phyloP scores from a whole-genome alignment of 2,113 vertebrate species.

The Hippotragus niger region DNA sequence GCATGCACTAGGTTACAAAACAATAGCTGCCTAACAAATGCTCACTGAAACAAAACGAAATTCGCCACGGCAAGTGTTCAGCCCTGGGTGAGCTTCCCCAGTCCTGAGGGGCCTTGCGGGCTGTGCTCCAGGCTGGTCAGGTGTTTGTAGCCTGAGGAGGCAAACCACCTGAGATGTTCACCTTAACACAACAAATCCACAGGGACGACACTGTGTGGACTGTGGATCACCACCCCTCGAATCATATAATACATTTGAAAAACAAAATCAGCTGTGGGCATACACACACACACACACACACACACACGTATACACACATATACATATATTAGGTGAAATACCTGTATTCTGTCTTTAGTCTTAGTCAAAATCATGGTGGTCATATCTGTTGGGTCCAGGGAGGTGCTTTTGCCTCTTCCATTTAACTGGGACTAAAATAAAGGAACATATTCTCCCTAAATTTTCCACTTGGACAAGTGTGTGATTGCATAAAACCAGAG shows the following conservation, averaged over 20 bases:
- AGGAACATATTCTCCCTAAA: background rate
- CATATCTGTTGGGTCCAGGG: background rate
- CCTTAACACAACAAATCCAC: background rate
- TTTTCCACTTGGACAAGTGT: background rate
- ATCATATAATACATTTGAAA: background rate
- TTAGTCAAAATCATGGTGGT: background rate
- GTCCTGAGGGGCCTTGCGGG: background rate
- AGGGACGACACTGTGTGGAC: background rate
- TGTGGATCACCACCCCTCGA: background rate
- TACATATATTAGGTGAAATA: background rate
- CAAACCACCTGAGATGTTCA: background rate
- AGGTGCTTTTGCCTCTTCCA: background rate
- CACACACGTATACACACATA: background rate
- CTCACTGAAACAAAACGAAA: background rate
- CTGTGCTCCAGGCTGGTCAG: background rate
- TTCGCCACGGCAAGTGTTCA: background rate
- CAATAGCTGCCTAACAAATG: background rate
- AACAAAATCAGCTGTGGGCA: background rate
- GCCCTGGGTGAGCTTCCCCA: background rate
- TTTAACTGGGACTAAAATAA: conserved; percentile 34
- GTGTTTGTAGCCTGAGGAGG: background rate
- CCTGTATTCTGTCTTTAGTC: conserved; percentile 39
- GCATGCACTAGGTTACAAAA: background rate
- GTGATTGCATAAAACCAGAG: background rate
- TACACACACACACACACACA: accelerated